Evolutionary conservation across 2,797 vertebrate genomes (phyloP), one percentile per base, ranked within the genome.

Genomic region (Catostomus latipinnis): DNA sequence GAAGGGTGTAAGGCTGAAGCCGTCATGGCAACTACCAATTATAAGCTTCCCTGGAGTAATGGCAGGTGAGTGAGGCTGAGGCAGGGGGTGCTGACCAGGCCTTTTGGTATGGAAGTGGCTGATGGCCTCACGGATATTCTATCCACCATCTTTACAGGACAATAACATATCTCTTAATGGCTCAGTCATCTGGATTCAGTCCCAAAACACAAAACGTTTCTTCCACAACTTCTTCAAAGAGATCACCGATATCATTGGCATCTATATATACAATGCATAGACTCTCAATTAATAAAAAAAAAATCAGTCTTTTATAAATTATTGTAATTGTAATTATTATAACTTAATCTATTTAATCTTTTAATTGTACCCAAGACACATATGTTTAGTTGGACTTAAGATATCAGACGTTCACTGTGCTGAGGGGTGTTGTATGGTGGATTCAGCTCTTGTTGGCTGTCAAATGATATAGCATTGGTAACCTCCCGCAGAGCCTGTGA

Each of bases 121-220:
- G 8, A 87, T 83, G 56, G 66, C 71, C 0, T 84, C 43, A 1
- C 82, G 78, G 60, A 78, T 58, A 0, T 85, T 57, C 68, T 73
- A 76, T 9, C 81, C 84, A 12, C 73, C 84, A 9, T 82, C 61
- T 87, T 86, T 87, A 13, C 80, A 71, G 52, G 71, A 45, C 14
- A 72, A 67, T 14, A 74, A 56, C 48, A 85, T 62, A 34, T 87
- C 80, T 9, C 58, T 87, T 12, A 84, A 1, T 34, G 86, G 76
- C 18, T 79, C 12, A 8, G 71, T 75, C 43, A 73, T 56, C 22
- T 86, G 62, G 45, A 22, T 22, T 93, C 63, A 66, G 61, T 9
- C 84, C 83, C 16, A 88, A 86, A 76, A 92, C 63, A 12, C 74
- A 78, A 81, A 91, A 87, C 56, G 56, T 9, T 10, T 48, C 18